A percentile compares a stretch with the other conserved stretches of the same genome.
phyloP scores from a whole-genome alignment of 2,113 vertebrate genomes.

The Pelmatolapia mariae region DNA sequence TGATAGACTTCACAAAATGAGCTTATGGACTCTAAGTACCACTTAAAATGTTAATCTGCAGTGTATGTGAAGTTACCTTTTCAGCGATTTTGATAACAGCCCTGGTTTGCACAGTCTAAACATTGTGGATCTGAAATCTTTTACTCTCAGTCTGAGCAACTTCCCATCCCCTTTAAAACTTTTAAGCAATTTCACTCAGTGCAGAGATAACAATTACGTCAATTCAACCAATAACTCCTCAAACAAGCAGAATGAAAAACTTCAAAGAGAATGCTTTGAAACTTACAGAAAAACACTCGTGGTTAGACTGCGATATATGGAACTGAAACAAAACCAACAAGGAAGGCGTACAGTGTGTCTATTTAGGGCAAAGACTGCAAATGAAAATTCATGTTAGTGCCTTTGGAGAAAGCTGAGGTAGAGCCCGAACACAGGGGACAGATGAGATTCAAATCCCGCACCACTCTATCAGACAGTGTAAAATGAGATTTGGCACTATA shows the following conservation, averaged over 20 bases:
- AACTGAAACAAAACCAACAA: slow-evolving; percentile 14
- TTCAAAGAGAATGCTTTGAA: background rate
- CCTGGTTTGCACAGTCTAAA: background rate
- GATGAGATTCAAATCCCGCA: slow-evolving; percentile 32
- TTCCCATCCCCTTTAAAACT: slow-evolving; percentile 17
- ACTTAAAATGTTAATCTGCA: background rate
- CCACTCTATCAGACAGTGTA: slow-evolving; percentile 24
- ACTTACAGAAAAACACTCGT: slow-evolving; percentile 8
- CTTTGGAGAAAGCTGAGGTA: slow-evolving; percentile 28
- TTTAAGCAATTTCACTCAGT: background rate
- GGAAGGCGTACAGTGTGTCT: slow-evolving; percentile 10
- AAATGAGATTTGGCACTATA: slow-evolving; percentile 51
- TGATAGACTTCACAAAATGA: background rate
- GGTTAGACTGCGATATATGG: slow-evolving; percentile 12
- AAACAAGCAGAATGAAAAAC: background rate
- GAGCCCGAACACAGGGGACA: slow-evolving; percentile 29
- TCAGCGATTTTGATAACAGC: background rate
- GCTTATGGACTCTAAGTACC: background rate
- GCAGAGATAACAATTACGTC: slow-evolving; percentile 24
- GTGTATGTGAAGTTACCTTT: background rate
- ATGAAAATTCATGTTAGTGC: slow-evolving; percentile 41
- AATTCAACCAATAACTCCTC: slow-evolving; percentile 17
- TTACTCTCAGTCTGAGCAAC: background rate
- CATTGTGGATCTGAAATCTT: background rate
- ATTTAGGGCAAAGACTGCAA: slow-evolving; percentile 42